Percentiles rank a stretch among this genome's conserved stretches.
Evolutionary conservation across 2,113 vertebrate genomes (phyloP).

Genomic region (Gobiocypris rarus): DNA sequence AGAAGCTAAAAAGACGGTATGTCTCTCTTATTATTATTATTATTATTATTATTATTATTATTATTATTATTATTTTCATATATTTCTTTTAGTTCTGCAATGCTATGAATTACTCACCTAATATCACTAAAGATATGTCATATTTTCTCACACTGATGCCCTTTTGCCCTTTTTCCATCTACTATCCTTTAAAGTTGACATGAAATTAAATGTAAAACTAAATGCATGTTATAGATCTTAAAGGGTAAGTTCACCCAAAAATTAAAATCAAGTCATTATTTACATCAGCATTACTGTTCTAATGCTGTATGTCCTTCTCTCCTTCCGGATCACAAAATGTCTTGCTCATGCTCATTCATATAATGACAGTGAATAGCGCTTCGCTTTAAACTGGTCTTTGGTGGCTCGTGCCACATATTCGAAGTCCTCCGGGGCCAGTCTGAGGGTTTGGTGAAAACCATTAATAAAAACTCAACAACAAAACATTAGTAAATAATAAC

Average conservation of each 20-base stretch:
- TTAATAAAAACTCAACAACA: too few relatives aligned
- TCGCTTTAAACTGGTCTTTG: not conserved
- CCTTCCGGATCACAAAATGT: not conserved
- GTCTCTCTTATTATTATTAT: too few relatives aligned
- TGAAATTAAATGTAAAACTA: not conserved
- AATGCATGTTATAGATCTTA: not conserved
- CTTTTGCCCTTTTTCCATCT: not conserved
- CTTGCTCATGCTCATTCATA: not conserved
- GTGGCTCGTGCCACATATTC: not conserved
- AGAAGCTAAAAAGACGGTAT: slow-evolving; percentile 71
- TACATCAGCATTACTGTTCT: too few relatives aligned
- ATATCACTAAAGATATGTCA: not conserved
- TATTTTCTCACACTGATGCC: not conserved
- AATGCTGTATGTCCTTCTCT: too few relatives aligned
- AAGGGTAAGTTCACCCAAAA: not conserved
- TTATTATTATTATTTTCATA: too few relatives aligned
- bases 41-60: too few relatives aligned
- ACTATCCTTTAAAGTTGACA: not conserved
- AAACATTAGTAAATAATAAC: too few relatives aligned
- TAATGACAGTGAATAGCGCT: not conserved
- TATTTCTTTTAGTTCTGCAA: too few relatives aligned
- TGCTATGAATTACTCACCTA: not conserved
- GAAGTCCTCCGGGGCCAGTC: too few relatives aligned
- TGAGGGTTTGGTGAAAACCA: not conserved
- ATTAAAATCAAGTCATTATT: not conserved